Conservation (phyloP, 2,113 vertebrate species). For the Rattus norvegicus region GRCr8 NC_086030.1:12352501-12353000, state of each 20-base stretch:
- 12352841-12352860: neutral
- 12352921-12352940: constrained; percentile 70
- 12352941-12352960: constrained; percentile 49
- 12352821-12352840: neutral
- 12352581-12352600: neutral
- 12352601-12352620: neutral
- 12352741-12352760: neutral
- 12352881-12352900: constrained; percentile 45
- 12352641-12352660: neutral
- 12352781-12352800: neutral
- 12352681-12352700: neutral
- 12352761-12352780: neutral
- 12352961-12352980: constrained; percentile 72
- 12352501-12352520: neutral
- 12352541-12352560: neutral
- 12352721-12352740: neutral
- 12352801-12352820: neutral
- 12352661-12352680: neutral
- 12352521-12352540: neutral
- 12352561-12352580: neutral
- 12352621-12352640: neutral
- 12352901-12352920: constrained; percentile 69
- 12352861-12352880: constrained; percentile 52
- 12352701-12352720: neutral
- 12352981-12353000: constrained; percentile 62